A percentile compares a stretch with the other conserved stretches of the same genome.
Conservation (phyloP, 2,888 invertebrate genomes). For the Aelia acuminata region DNA sequence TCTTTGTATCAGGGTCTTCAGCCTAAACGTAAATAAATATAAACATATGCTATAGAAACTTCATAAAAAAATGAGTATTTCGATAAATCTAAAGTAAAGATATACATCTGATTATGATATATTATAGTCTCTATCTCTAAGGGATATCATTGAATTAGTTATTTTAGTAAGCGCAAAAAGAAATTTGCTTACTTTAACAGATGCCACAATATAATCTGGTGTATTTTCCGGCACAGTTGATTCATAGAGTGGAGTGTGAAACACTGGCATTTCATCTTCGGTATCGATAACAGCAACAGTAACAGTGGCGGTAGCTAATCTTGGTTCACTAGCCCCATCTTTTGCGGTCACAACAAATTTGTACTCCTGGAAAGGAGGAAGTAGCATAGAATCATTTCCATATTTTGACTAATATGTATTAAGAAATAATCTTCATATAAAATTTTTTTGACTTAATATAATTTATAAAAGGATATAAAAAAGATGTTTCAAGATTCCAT, state of each 20-base stretch:
- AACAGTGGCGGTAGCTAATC: conserved; percentile 89
- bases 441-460: too few species aligned
- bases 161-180: background rate
- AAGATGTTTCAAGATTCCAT: background rate
- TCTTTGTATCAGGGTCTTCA: conserved; percentile 86
- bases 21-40: conserved; percentile 73
- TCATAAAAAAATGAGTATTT: conserved; percentile 38
- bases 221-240: conserved; percentile 89
- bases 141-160: background rate
- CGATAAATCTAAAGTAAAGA: too few species aligned
- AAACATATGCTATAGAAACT: background rate
- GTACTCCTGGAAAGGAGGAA: conserved; percentile 74
- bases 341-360: conserved; percentile 89
- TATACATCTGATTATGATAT: background rate
- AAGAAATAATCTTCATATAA: too few species aligned
- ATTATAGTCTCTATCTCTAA: background rate
- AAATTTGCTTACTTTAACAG: conserved; percentile 76
- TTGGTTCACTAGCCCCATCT: conserved; percentile 88
- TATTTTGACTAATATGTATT: too few species aligned
- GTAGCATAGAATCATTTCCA: background rate
- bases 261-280: conserved; percentile 87
- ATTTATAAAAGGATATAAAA: background rate
- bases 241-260: conserved; percentile 80
- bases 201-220: conserved; percentile 82
- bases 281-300: conserved; percentile 84